A percentile compares a stretch with the other conserved stretches of the same genome.
Evolutionary conservation across 2,797 vertebrate species (phyloP).

Genomic region (Novumbra hubbsi): DNA sequence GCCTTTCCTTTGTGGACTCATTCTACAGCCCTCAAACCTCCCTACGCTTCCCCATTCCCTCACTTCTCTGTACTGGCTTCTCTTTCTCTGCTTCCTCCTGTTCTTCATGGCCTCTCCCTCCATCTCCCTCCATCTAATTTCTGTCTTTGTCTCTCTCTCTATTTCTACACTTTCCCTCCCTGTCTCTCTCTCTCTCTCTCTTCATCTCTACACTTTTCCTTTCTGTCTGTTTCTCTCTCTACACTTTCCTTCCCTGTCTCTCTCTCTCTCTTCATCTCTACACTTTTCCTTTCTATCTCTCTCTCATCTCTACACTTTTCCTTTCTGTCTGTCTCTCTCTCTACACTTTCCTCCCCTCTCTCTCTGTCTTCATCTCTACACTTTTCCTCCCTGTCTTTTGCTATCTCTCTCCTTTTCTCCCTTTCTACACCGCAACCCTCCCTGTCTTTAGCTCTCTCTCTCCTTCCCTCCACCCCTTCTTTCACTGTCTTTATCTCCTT

Average conservation of each 20-base stretch:
- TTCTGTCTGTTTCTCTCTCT: no score
- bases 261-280: no score
- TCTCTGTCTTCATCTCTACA: neutral
- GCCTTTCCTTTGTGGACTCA: conserved; percentile 22
- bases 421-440: no score
- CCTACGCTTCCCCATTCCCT: neutral
- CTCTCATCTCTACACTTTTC: no score
- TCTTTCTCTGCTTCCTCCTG: conserved; percentile 19
- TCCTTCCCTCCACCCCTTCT: neutral
- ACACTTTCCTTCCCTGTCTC: no score
- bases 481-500: no score
- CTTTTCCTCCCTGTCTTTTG: no score
- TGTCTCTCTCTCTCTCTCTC: no score
- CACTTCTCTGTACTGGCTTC: conserved; percentile 13
- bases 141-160: neutral
- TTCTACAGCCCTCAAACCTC: conserved; percentile 18
- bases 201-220: no score
- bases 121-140: conserved; percentile 1
- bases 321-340: no score
- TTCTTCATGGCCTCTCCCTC: conserved; percentile 11
- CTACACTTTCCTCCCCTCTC: neutral
- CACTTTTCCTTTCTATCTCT: conserved; percentile 11
- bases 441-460: neutral
- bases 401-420: no score
- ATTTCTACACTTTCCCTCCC: no score